Evolutionary conservation across 2,797 vertebrate genomes (phyloP).

Genomic region (Sebastes alutus): DNA sequence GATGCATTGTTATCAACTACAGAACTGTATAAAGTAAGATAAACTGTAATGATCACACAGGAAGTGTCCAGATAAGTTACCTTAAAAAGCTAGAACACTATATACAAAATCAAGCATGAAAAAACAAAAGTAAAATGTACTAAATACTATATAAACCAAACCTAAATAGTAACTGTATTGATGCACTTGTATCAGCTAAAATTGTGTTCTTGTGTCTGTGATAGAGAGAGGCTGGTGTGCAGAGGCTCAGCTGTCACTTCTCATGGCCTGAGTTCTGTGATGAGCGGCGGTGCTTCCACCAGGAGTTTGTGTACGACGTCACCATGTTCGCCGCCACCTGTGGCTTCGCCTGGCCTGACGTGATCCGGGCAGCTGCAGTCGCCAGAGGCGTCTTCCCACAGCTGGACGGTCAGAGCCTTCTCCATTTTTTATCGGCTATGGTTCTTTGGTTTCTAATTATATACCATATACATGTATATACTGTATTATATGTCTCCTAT

Average conservation of each 20-base stretch:
- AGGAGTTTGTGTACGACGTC: slow-evolving; percentile 59
- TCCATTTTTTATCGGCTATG: too few species aligned
- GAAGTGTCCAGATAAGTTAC: not conserved
- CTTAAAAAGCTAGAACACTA: not conserved
- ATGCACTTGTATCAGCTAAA: not conserved
- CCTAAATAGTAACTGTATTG: not conserved
- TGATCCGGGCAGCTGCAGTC: slow-evolving; percentile 31
- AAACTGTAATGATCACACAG: not conserved
- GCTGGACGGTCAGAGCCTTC: slow-evolving; percentile 45
- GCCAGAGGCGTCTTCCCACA: slow-evolving; percentile 57
- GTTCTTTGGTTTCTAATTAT: too few species aligned
- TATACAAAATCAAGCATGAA: not conserved
- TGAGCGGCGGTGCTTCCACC: slow-evolving; percentile 43
- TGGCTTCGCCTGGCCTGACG: slow-evolving; percentile 53
- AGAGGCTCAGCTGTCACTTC: slow-evolving; percentile 59
- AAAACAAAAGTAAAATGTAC: not conserved
- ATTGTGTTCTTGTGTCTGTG: not conserved
- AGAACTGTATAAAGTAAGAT: not conserved
- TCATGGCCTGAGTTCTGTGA: slow-evolving; percentile 50
- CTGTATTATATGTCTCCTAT: not conserved
- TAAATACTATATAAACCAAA: not conserved
- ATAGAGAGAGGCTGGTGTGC: slow-evolving; percentile 55
- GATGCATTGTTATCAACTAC: not conserved
- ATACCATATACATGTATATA: too few species aligned
- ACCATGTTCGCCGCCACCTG: slow-evolving; percentile 20